Percentiles rank a stretch among this genome's conserved stretches.
Conservation (phyloP, 2,113 vertebrate genomes). For the Echinops telfairi region DNA sequence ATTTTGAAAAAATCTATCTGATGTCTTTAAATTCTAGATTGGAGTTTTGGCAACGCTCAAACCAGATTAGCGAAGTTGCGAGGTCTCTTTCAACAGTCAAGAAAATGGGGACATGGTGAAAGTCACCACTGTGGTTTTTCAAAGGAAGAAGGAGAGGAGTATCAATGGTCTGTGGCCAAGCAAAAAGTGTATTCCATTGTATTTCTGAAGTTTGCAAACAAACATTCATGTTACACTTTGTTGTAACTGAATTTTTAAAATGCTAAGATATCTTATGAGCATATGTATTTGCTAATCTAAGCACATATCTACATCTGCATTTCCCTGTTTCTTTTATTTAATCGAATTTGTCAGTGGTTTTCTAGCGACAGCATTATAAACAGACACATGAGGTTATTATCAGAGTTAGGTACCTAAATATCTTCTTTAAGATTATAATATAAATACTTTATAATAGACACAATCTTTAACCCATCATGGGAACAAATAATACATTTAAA, state of each 20-base stretch:
- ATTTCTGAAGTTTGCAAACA: background rate
- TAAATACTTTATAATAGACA: slow-evolving; percentile 39
- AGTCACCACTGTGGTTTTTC: background rate
- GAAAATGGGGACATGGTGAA: background rate
- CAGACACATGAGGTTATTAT: background rate
- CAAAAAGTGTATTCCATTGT: background rate
- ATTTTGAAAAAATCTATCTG: background rate
- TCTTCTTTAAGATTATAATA: slow-evolving; percentile 42
- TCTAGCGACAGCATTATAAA: background rate
- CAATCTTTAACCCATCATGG: slow-evolving; percentile 32
- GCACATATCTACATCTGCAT: background rate
- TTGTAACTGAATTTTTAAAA: background rate
- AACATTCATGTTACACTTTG: background rate
- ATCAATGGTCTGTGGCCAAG: background rate
- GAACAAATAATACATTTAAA: slow-evolving; percentile 27
- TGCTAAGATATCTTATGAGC: background rate
- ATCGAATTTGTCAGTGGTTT: slow-evolving; percentile 31
- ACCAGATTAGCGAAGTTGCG: background rate
- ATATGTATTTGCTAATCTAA: background rate
- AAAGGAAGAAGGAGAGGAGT: rapidly evolving
- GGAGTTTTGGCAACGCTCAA: background rate
- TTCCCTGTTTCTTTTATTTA: background rate
- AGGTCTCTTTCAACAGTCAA: background rate
- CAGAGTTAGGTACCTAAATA: background rate
- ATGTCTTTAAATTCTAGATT: background rate